phyloP scores from a whole-genome alignment of 2,797 vertebrate species.

The Oreonectes daqikongensis region DNA sequence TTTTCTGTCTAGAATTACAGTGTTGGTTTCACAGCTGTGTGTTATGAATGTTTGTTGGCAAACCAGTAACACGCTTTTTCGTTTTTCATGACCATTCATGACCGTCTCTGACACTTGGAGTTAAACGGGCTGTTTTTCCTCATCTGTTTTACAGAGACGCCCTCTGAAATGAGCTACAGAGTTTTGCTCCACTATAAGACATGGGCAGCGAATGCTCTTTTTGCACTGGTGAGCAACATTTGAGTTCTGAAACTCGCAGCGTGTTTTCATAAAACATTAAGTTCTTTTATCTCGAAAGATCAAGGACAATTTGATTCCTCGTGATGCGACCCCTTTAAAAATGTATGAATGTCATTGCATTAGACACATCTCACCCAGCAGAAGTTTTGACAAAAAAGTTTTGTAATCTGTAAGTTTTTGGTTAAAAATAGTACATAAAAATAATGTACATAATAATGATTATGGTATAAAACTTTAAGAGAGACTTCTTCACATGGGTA shows the following conservation, averaged over 20 bases:
- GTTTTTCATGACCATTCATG: neutral
- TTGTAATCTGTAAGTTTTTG: too few relatives aligned
- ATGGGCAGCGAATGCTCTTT: slow-evolving; percentile 14
- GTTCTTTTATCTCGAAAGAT: slow-evolving; percentile 29
- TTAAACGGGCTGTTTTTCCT: neutral
- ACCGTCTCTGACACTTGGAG: neutral
- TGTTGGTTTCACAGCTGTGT: slow-evolving; percentile 4
- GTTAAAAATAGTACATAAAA: too few relatives aligned
- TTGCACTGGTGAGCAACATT: neutral
- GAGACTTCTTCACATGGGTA: too few relatives aligned
- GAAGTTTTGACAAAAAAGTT: neutral
- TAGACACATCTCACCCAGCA: slow-evolving; percentile 7
- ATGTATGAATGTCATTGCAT: slow-evolving; percentile 21
- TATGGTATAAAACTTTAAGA: too few relatives aligned
- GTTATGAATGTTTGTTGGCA: slow-evolving; percentile 7
- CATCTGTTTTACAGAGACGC: neutral
- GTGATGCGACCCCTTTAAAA: slow-evolving; percentile 25
- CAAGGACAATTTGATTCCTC: slow-evolving; percentile 21
- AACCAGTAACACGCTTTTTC: neutral
- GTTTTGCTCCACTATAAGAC: too few relatives aligned
- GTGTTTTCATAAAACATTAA: slow-evolving; percentile 18
- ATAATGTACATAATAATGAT: too few relatives aligned
- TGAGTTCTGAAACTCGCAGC: neutral
- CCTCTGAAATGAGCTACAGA: neutral
- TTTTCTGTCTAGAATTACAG: slow-evolving; percentile 4